Base-by-base conservation (phyloP, 2,888 invertebrate species). In the Antheraea assamensis region DNA sequence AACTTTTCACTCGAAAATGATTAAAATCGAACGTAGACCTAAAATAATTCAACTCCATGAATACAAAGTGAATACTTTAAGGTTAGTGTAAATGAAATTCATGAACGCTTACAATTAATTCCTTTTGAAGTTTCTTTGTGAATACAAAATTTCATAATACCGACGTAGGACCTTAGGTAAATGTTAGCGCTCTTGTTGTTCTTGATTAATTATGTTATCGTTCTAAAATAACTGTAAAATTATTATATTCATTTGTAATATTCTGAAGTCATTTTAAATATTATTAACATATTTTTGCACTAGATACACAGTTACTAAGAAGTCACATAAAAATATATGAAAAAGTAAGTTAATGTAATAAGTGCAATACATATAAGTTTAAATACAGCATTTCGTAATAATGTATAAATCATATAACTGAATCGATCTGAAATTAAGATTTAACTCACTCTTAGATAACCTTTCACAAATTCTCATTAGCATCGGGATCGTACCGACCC, bases 1-100 rank as follows among this genome's bases (percentile, higher is more conserved):
- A 84, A 81, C 84, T 87, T 92, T 92, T 92, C 92, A 88, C 89
- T 88, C 76, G 83, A 86, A 85, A 83, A 81, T 73, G 76, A 80
- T 81, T 72, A 72, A 74, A 74, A 71, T 74, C 73, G 70, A 73
- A 73, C 42, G 21, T 19, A 70, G 73, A 70, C 70, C 21, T 70
- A 70, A 68, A 72, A 58, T 73, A 70, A 70, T 70, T 55, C 35
- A 58, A 24, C 70, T 73, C 52, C 27, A 21, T 61, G 55, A 31
- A 73, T 73, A 58, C 73, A 70, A 68, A 70, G 73, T 73, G 27
- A 70, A 70, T 52, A 68, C 58, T 49, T 58, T 55, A 55, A 58
- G 19, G 55, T 52, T n/a, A 47, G 64, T 68, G 52, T 47, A 27
- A 72, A 49, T 42, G 27, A 72, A 66, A 68, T 35, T 68, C 21